Base-by-base conservation (phyloP, 2,888 invertebrate genomes). In the Nematopogon swammerdamellus region DNA sequence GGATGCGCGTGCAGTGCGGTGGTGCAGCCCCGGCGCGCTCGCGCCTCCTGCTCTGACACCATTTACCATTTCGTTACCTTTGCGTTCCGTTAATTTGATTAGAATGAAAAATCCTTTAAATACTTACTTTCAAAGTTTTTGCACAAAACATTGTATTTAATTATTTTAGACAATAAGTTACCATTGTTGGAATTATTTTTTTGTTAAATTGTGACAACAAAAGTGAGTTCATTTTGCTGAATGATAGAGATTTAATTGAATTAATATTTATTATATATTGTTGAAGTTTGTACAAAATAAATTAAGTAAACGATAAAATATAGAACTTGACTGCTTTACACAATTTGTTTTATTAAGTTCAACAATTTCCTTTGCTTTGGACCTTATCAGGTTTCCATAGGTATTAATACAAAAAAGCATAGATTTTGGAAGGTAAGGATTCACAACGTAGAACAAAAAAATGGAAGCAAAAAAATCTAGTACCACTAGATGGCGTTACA, bases 251-350 rank as follows among this genome's bases (percentile, higher is more conserved):
- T 79, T 80, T 77, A 77, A 77, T 80, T 80, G 77, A 80, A 56
- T 36, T 36, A 36, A 70, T 80, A 80, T 77, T 77, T 79, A 80
- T 76, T 79, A 79, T 77, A 80, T 80, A 80, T 80, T 80, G 80
- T 81, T 81, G 79, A 81, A 81, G 77, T 81, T 81, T 80, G 80
- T 80, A 80, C 80, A 81, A 81, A 80, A 80, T 80, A 80, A 81
- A 80, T 75, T 81, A 81, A 81, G 80, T 80, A 80, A 79, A 80
- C 70, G 71, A 80, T 80, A 79, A 79, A 71, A 75, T 80, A 80
- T 80, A 81, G 80, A 80, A 80, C 79, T 80, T 80, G 80, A 80
- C 80, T 80, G 80, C 80, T 80, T 80, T 80, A 70, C 47, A 51
- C 18, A 47, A 56, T 14, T 36, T 36, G 36, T 36, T 14, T 36